phyloP scores from a whole-genome alignment of 2,113 vertebrate genomes.

The Triplophysa siluroides region DNA sequence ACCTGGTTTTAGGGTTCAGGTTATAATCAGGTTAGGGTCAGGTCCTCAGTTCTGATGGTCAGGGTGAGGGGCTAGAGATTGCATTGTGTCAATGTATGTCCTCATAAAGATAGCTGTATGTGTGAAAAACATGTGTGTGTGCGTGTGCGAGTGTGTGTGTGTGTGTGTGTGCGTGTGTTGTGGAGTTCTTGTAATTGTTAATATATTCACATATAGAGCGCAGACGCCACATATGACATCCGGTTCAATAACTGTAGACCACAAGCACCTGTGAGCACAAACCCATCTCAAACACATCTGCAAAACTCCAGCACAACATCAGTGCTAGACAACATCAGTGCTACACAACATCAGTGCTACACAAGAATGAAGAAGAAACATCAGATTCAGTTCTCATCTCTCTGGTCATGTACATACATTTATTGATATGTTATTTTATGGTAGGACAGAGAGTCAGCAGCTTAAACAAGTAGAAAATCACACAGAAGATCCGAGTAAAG shows the following conservation, averaged over 20 bases:
- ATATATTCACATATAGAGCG: not conserved
- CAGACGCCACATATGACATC: not conserved
- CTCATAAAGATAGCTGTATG: no score
- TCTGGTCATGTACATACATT: not conserved
- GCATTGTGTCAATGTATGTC: no score
- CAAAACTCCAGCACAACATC: not conserved
- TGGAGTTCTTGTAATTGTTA: not conserved
- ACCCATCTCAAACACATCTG: not conserved
- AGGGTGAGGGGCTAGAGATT: no score
- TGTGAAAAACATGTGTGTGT: no score
- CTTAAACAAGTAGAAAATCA: not conserved
- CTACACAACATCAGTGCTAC: no score
- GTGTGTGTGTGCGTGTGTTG: not conserved
- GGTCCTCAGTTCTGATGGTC: no score
- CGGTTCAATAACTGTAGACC: slow-evolving; percentile 13
- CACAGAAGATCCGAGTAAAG: not conserved
- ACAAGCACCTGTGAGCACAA: slow-evolving; percentile 22
- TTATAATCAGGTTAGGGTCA: no score
- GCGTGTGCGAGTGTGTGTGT: not conserved
- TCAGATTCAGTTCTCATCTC: not conserved
- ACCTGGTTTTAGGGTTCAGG: no score
- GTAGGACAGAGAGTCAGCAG: not conserved
- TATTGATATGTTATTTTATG: not conserved
- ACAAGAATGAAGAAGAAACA: no score
- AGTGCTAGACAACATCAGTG: no score